These are phyloP conservation scores for Toxotes lorentzi DNA, from an alignment of 2,797 vertebrate species.

Conservation along the genomic window DNA sequence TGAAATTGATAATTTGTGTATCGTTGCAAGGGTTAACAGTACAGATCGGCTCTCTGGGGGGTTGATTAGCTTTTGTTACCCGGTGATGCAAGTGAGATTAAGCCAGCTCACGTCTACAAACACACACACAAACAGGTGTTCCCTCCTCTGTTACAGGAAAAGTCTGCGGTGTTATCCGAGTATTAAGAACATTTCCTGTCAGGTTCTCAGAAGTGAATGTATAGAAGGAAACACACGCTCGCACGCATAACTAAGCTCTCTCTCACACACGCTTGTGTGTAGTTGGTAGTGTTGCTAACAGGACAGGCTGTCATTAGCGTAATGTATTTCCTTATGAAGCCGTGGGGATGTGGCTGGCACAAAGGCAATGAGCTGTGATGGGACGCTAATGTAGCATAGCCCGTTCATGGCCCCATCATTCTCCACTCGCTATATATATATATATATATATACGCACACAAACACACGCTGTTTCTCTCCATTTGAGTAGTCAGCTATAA, in stretches of 20 bases:
- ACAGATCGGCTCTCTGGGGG: conserved; percentile 46
- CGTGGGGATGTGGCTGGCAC: conserved; percentile 65
- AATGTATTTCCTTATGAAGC: conserved; percentile 81
- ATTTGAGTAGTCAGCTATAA: conserved; percentile 68
- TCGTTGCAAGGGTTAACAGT: conserved; percentile 68
- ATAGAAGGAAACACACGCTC: conserved; percentile 7
- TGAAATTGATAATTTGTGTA: conserved; percentile 66
- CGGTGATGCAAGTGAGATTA: conserved; percentile 58
- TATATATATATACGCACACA: conserved; percentile 2
- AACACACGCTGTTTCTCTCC: conserved; percentile 33
- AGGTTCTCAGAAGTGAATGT: conserved; percentile 46
- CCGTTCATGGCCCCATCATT: conserved; percentile 62
- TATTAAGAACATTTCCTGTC: conserved; percentile 43
- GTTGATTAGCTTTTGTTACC: conserved; percentile 68
- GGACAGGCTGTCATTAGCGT: conserved; percentile 77
- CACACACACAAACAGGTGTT: conserved; percentile 29
- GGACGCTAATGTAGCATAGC: conserved; percentile 80
- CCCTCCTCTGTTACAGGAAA: conserved; percentile 26
- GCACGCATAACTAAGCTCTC: conserved; percentile 1
- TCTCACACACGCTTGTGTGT: conserved; percentile 3
- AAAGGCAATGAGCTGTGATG: conserved; percentile 83
- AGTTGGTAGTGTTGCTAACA: conserved; percentile 61
- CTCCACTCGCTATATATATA: conserved; percentile 41
- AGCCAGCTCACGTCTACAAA: conserved; percentile 53
- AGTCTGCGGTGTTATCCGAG: conserved; percentile 32